Evolutionary conservation across 2,113 vertebrate species (phyloP), one percentile per base, ranked within the genome.

Genomic region (Podocnemis expansa): DNA sequence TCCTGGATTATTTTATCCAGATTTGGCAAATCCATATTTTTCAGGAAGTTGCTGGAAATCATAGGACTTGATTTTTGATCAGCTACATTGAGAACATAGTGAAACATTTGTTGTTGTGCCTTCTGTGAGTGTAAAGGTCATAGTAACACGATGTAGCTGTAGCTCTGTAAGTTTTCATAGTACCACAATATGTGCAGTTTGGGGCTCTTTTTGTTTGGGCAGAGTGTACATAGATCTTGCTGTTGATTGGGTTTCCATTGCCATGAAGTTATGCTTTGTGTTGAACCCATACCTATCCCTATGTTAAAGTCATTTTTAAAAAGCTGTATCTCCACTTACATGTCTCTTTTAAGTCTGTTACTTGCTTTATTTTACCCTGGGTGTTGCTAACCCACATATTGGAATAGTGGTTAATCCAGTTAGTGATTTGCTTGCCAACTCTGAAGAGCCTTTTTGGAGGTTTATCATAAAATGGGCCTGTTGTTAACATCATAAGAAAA

Each of bases 61-160:
- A 63, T 70, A 78, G 19, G 8, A 34, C n/a, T 63, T 34, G 27
- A n/a, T 78, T 89, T 60, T 63, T 31, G 21, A 21, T 58, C 81
- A 84, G 45, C 45, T 84, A 43, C 41, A 58, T 51, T 79, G 47
- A n/a, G 21, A 67, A 83, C 56, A 43, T 29, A 89, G 19, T 78
- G 54, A 60, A 55, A 78, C 9, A 67, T 22, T 85, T 75, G 17
- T 55, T 63, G 1, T 63, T 63, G 11, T 55, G 51, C 54, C 29
- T 24, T 76, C 13, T 75, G 29, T 14, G 24, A 76, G 8, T 34
- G 17, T 45, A 55, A 41, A 76, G 12, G 3, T 31, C 22, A 55
- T 49, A 5, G 8, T 49, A 5, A 14, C 22, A 29, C 13, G 22
- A 29, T 4, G 8, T 41, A 24, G 27, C 43, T 58, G 0, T 0